A percentile compares a stretch with the other conserved stretches of the same genome.
These are phyloP conservation scores for Romanogobio albipinnatus DNA, from an alignment of 2,113 vertebrate genomes.

Conservation along the genomic window DNA sequence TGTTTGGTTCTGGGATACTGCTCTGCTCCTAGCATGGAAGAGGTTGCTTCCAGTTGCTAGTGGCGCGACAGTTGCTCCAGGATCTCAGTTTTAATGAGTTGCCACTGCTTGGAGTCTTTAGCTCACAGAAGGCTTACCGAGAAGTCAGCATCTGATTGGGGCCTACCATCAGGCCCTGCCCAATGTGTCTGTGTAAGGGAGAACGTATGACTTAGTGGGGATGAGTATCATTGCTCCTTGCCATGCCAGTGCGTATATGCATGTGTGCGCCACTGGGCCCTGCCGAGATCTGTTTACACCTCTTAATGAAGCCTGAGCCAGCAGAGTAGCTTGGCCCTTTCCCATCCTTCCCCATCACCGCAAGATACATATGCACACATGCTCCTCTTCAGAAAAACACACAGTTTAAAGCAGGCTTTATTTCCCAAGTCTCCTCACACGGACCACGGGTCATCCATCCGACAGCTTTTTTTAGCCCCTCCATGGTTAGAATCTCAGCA, in stretches of 20 bases:
- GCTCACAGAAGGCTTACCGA: constrained; percentile 61
- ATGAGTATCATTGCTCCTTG: constrained; percentile 10
- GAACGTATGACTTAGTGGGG: constrained; percentile 20
- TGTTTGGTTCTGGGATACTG: constrained; percentile 48
- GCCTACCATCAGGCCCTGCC: constrained; percentile 30
- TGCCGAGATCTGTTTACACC: constrained; percentile 71
- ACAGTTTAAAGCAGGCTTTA: constrained; percentile 71
- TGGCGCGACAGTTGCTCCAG: constrained; percentile 75
- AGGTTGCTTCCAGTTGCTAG: constrained; percentile 60
- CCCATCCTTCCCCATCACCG: constrained; percentile 67
- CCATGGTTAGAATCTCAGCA: constrained; percentile 73
- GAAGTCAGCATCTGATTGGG: constrained; percentile 52
- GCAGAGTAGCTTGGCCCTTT: constrained; percentile 69
- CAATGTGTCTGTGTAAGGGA: constrained; percentile 55
- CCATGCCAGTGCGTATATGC: constrained; percentile 30
- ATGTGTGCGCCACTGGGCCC: constrained; percentile 65
- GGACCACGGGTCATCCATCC: constrained; percentile 60
- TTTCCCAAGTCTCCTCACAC: constrained; percentile 69
- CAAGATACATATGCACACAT: constrained; percentile 58
- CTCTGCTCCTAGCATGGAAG: constrained; percentile 67
- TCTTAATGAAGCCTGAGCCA: constrained; percentile 65
- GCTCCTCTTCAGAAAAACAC: constrained; percentile 65
- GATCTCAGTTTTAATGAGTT: constrained; percentile 76
- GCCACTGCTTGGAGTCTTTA: constrained; percentile 73
- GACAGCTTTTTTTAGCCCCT: constrained; percentile 65